These are phyloP conservation scores for Apamea anceps DNA, from an alignment of 2,888 invertebrate genomes.

Conservation along the genomic window DNA sequence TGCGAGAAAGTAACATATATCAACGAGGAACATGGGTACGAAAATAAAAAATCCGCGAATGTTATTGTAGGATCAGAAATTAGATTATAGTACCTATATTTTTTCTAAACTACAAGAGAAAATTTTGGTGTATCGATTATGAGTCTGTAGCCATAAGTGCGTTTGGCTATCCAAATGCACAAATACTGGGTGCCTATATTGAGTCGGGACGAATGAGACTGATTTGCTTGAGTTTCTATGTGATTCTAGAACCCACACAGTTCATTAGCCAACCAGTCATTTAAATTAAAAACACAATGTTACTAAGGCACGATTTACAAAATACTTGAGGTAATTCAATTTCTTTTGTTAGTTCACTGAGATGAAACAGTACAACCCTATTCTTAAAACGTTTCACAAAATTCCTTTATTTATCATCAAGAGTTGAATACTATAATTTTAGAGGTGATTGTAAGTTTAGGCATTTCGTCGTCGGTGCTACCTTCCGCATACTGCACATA, in stretches of 20 bases:
- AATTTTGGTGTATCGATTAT: too few species aligned
- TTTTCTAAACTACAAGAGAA: neutral
- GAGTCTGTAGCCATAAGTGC: too few species aligned
- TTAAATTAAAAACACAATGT: constrained; percentile 48
- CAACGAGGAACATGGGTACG: neutral
- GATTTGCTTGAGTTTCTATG: neutral
- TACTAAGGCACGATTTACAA: constrained; percentile 46
- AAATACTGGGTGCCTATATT: neutral
- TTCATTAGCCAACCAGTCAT: constrained; percentile 4
- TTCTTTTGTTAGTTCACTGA: constrained; percentile 44
- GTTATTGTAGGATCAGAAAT: neutral
- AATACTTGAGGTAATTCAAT: constrained; percentile 48
- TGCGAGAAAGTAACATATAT: neutral
- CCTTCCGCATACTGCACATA: constrained; percentile 84
- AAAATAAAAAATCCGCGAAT: neutral
- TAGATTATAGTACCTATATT: neutral
- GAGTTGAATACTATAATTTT: constrained; percentile 65
- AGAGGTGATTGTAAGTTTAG: constrained; percentile 64
- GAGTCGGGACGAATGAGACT: neutral
- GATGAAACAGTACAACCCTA: constrained; percentile 44
- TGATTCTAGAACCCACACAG: constrained; percentile 8
- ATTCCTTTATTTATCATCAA: constrained; percentile 56
- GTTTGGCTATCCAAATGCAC: neutral
- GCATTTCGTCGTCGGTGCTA: constrained; percentile 58
- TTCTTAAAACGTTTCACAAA: constrained; percentile 58